Evolutionary conservation across 2,113 vertebrate species (phyloP).

Genomic region (Benitochromis conjunctus): DNA sequence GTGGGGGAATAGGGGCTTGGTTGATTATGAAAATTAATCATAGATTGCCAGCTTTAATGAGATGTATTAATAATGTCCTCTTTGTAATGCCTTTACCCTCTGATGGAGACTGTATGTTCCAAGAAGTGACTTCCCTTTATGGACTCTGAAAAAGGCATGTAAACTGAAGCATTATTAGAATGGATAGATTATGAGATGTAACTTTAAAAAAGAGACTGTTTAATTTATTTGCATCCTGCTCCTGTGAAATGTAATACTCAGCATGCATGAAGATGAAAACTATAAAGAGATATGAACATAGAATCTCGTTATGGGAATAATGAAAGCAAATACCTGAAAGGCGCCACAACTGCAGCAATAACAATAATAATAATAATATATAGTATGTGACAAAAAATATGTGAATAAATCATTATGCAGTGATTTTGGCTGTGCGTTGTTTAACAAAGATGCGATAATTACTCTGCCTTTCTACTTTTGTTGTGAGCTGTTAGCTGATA

Average conservation of each 20-base stretch:
- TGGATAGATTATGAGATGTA: constrained; percentile 76
- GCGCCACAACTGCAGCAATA: constrained; percentile 78
- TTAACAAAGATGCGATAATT: neutral
- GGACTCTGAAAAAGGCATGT: constrained; percentile 77
- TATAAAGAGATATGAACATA: constrained; percentile 63
- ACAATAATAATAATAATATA: constrained; percentile 78
- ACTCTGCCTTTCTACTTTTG: neutral
- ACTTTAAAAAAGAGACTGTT: constrained; percentile 64
- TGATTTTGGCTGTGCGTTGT: constrained; percentile 38
- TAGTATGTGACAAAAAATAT: constrained; percentile 62
- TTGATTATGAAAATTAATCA: constrained; percentile 52
- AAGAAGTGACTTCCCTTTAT: constrained; percentile 37
- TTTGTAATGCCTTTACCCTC: constrained; percentile 64
- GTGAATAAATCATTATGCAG: constrained; percentile 75
- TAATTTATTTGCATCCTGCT: constrained; percentile 79
- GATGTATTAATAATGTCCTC: constrained; percentile 66
- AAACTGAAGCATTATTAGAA: constrained; percentile 75
- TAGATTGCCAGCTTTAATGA: constrained; percentile 68
- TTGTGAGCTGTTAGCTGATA: neutral
- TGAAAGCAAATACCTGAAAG: constrained; percentile 57
- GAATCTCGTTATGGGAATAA: constrained; percentile 61
- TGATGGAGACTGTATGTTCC: constrained; percentile 55
- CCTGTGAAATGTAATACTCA: constrained; percentile 74
- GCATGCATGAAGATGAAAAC: constrained; percentile 75
- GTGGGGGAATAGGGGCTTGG: constrained; percentile 13